Evolutionary conservation across 2,888 invertebrate genomes (phyloP).

Genomic region (Oscheius sp.): DNA sequence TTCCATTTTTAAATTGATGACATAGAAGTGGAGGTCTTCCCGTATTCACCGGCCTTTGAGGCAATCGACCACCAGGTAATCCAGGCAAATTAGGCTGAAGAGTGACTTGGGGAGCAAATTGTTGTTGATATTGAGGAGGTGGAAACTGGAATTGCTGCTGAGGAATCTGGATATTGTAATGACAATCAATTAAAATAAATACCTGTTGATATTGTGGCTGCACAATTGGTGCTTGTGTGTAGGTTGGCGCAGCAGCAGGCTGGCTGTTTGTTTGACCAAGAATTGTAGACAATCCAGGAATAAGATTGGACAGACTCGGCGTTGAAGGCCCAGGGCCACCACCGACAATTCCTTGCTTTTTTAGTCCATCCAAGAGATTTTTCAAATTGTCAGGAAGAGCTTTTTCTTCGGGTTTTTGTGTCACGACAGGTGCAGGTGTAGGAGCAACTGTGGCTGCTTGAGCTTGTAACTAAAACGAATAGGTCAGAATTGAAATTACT

Average conservation of each 20-base stretch:
- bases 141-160: slow-evolving; percentile 3
- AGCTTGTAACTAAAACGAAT: neutral
- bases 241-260: neutral
- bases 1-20: slow-evolving; percentile 15
- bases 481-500: neutral
- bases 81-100: neutral
- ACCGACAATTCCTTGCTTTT: slow-evolving; percentile 23
- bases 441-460: slow-evolving; percentile 15
- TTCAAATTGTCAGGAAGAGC: slow-evolving; percentile 32
- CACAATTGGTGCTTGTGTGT: slow-evolving; percentile 6
- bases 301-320: neutral
- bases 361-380: slow-evolving; percentile 34
- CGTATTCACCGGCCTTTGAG: neutral
- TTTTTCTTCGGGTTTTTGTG: slow-evolving; percentile 2
- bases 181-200: neutral
- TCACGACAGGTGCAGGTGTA: slow-evolving; percentile 6
- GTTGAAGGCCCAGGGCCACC: neutral
- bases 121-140: neutral
- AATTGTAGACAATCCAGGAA: slow-evolving; percentile 12
- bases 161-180: neutral
- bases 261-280: neutral
- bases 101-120: neutral
- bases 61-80: neutral
- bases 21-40: slow-evolving; percentile 13
- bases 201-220: slow-evolving; percentile 17